Percentiles rank a stretch among this genome's conserved stretches.
Conservation (phyloP, 1,140 invertebrate species). For the Mycetomoellerius zeteki region DNA sequence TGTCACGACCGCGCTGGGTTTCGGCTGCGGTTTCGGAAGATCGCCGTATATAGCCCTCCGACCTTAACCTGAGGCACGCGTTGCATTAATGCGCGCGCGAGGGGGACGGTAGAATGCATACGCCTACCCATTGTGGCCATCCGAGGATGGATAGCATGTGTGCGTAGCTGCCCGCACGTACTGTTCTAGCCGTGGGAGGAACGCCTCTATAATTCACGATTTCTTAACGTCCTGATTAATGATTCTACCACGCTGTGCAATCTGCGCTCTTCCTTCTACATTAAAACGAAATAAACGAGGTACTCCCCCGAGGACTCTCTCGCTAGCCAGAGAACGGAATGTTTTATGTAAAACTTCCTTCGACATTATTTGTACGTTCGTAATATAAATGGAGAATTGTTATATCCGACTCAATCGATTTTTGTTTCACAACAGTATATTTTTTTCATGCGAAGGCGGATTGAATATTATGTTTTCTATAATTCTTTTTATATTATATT, state of each 20-base stretch:
- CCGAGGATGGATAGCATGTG: slow-evolving; percentile 69
- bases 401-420: neutral
- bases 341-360: slow-evolving; percentile 4
- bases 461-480: neutral
- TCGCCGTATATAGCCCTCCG: slow-evolving; percentile 62
- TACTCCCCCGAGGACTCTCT: no score
- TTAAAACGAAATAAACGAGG: neutral
- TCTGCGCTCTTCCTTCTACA: neutral
- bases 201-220: slow-evolving; percentile 30
- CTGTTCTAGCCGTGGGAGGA: slow-evolving; percentile 36
- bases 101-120: slow-evolving; percentile 64
- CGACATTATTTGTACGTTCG: neutral
- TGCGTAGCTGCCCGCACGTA: slow-evolving; percentile 50
- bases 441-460: neutral
- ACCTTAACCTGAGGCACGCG: slow-evolving; percentile 79
- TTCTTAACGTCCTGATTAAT: slow-evolving; percentile 36
- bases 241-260: neutral
- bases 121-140: slow-evolving; percentile 72
- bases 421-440: neutral
- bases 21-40: slow-evolving; percentile 75
- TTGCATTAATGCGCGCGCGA: slow-evolving; percentile 75
- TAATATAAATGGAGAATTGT: neutral
- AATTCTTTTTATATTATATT: neutral
- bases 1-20: slow-evolving; percentile 54
- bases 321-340: neutral